A percentile compares a stretch with the other conserved stretches of the same genome.
These are phyloP conservation scores for Sclerodermus sp. DNA, from an alignment of 2,888 invertebrate species.

Conservation along the genomic window DNA sequence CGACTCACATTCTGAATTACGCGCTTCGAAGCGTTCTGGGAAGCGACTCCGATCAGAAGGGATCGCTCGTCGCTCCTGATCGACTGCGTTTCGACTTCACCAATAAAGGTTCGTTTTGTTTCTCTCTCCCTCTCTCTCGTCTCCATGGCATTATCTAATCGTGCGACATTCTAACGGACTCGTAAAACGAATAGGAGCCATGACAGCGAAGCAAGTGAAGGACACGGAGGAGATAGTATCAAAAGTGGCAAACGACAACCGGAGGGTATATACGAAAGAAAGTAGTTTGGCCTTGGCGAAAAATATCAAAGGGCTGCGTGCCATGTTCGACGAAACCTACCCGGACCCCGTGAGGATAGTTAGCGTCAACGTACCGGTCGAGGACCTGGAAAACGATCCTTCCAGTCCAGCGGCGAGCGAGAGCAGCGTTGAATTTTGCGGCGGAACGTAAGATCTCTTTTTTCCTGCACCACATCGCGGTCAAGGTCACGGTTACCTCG, in stretches of 20 bases:
- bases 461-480: background rate
- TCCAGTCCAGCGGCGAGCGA: slow-evolving; percentile 74
- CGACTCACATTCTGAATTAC: slow-evolving; percentile 95
- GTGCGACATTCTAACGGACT: no score
- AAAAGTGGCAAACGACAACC: slow-evolving; percentile 74
- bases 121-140: no score
- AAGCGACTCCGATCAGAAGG: slow-evolving; percentile 91
- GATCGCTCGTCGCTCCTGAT: slow-evolving; percentile 97
- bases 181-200: slow-evolving; percentile 65
- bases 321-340: slow-evolving; percentile 98
- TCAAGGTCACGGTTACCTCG: no score
- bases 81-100: slow-evolving; percentile 96
- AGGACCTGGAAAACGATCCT: slow-evolving; percentile 85
- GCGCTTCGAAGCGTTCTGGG: slow-evolving; percentile 88
- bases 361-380: slow-evolving; percentile 90
- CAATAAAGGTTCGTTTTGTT: slow-evolving; percentile 69
- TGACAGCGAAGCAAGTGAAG: slow-evolving; percentile 86
- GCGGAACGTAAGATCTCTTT: slow-evolving; percentile 69
- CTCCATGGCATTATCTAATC: no score
- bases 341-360: slow-evolving; percentile 95
- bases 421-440: slow-evolving; percentile 98
- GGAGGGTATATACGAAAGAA: slow-evolving; percentile 85
- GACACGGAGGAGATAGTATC: slow-evolving; percentile 80
- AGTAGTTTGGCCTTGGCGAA: slow-evolving; percentile 83
- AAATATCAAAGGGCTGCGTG: slow-evolving; percentile 87